Base-by-base conservation (phyloP, 2,113 vertebrate genomes). In the Chaetorhynchus papuensis region DNA sequence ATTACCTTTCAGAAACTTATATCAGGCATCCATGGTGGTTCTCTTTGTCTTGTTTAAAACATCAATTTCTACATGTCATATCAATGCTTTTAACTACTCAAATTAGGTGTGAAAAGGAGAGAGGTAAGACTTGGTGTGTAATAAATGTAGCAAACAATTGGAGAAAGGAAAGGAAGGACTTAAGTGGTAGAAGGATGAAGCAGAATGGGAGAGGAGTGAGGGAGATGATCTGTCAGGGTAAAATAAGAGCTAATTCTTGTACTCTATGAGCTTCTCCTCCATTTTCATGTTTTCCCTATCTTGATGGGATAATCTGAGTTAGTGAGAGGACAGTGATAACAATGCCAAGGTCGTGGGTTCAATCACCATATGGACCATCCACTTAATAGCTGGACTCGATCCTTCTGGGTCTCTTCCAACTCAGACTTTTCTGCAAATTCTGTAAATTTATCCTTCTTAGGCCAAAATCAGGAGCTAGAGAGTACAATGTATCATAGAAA, bases 311-410 rank as follows among this genome's bases (percentile, higher is more conserved):
- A 37, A 41, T 44, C 72, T 60, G 61, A 49, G 52, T 57, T 42
- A 35, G 61, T 44, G 44, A 50, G 71, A 52, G 52, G 44, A 44
- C 0, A 0, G 53, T 68, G 44, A 26, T 76, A 12, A 59, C 31
- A 44, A 37, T 31, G 53, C 44, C 44, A 44, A 22, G 61, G 53
- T 59, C 26, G 3, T 10, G 21, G 30, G 13, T 57, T 57, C 1
- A 0, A 42, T 66, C 0, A 0, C 30, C 35, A 5, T 50, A 10
- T 50, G 35, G 17, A 2, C 37, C 31, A 50, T 68, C 61, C 44
- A 22, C 37, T 76, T 86, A 50, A 76, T 35, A 50, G 52, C 31
- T 59, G 44, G 53, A 15, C 15, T 59, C 11, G 4, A 47, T 47
- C 8, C 26, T 50, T 57, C 60, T 50, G 52, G 35, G 35, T 42